Percentiles rank a stretch among this genome's conserved stretches.
Conservation (phyloP, 2,113 vertebrate species). For the Triplophysa tibetana region DNA sequence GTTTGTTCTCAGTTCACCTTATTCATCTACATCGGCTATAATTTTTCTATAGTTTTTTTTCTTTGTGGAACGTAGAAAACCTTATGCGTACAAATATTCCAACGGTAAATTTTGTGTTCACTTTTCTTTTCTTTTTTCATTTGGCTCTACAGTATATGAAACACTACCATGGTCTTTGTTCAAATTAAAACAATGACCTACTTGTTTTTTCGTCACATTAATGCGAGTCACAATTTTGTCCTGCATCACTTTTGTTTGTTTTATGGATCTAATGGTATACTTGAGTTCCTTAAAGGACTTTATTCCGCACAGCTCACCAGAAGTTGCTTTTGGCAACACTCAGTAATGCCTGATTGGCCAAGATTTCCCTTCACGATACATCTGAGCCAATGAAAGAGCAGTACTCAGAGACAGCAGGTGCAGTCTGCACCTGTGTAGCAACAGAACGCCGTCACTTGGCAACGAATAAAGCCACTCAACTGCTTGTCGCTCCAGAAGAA, state of each 20-base stretch:
- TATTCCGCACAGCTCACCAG: slow-evolving; percentile 8
- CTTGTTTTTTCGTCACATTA: not conserved
- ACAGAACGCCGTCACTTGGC: slow-evolving; percentile 41
- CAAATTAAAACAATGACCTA: too few relatives aligned
- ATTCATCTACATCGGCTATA: not conserved
- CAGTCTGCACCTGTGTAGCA: slow-evolving; percentile 53
- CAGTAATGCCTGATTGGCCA: slow-evolving; percentile 39
- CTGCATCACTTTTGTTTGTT: slow-evolving; percentile 1
- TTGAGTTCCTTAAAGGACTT: not conserved
- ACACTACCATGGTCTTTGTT: too few relatives aligned
- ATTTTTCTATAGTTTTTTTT: not conserved
- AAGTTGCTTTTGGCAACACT: slow-evolving; percentile 33
- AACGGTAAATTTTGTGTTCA: not conserved
- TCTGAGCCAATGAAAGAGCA: slow-evolving; percentile 48
- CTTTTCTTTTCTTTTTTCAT: not conserved
- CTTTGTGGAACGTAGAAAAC: not conserved
- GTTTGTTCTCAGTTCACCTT: slow-evolving; percentile 13
- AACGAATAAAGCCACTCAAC: slow-evolving; percentile 46
- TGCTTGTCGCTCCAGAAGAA: slow-evolving; percentile 14
- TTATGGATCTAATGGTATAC: not conserved
- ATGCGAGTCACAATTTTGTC: slow-evolving; percentile 1
- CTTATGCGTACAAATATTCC: not conserved
- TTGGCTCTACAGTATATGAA: not conserved
- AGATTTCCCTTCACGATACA: slow-evolving; percentile 29
- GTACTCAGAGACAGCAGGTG: slow-evolving; percentile 51